phyloP scores from a whole-genome alignment of 2,113 vertebrate species.

The Cyphomyrus plagiostoma region DNA sequence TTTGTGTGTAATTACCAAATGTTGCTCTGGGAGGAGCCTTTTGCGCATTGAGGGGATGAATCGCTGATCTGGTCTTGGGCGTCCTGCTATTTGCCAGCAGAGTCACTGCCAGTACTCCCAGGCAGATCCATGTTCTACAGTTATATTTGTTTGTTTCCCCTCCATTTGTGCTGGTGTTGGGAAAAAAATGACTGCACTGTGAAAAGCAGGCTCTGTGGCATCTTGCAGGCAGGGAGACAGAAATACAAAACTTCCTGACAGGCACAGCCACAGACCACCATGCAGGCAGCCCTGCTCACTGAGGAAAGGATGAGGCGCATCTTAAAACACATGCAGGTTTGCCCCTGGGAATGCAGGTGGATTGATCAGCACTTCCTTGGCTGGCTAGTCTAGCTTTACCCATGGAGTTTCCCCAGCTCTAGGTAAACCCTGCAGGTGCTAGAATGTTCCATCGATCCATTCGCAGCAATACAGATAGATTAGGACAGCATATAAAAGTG shows the following conservation, averaged over 20 bases:
- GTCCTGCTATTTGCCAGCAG: neutral
- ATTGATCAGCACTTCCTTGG: neutral
- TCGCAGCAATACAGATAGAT: neutral
- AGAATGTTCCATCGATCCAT: neutral
- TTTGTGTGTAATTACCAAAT: slow-evolving; percentile 46
- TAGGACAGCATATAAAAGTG: neutral
- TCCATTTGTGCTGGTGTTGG: neutral
- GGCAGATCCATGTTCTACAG: neutral
- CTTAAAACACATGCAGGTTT: neutral
- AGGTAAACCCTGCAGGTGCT: neutral
- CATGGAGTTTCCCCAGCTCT: neutral
- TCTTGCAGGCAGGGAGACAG: neutral
- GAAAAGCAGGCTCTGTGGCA: neutral
- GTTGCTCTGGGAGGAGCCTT: slow-evolving; percentile 16
- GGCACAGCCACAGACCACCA: neutral
- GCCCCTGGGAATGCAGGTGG: neutral
- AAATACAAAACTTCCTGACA: neutral
- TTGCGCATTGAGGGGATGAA: slow-evolving; percentile 2
- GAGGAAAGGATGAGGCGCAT: neutral
- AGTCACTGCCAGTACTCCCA: neutral
- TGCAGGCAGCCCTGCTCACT: neutral
- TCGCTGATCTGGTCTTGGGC: neutral
- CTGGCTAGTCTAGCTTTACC: neutral
- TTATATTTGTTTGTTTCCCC: neutral
- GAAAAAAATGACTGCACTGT: neutral